Base-by-base conservation (phyloP, 2,113 vertebrate species). In the Cryptotis parvus region DNA sequence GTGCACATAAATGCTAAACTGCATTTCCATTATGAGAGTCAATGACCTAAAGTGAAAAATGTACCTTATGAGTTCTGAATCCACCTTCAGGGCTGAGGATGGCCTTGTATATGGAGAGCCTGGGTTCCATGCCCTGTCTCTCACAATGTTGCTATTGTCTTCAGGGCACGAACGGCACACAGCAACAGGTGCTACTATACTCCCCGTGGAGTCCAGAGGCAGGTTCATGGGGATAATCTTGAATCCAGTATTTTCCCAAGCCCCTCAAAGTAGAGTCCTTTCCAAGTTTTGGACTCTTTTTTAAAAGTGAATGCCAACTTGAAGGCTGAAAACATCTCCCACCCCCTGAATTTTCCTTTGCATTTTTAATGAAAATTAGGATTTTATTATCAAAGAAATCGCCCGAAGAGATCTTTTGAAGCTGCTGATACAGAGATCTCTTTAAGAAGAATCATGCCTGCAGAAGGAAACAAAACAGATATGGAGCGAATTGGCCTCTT, bases 401-500 rank as follows among this genome's bases (percentile, higher is more conserved):
- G 37, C 10, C 12, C 9, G 79, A 77, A 93, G 65, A 55, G 84
- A 43, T 0, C 58, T 45, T 81, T n/a, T 70, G 39, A 43, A 58
- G 74, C 87, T 66, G 68, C 12, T 33, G 9, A 27, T 20, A 5
- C 35, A 87, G 89, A 63, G 27, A 10, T 1, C 10, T 73, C 65
- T 31, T 16, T 7, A 69, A 70, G 82, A 85, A 84, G 39, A 95
- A 63, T 68, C 89, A 98, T 99, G 98, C 97, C 98, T 84, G 31
- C 0, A 0, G 98, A 98, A 55, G 96, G 92, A 82, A 97, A 97
- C 37, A 99, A 99, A 97, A 97, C 97, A 0, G 99, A 99, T 49
- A 98, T 99, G 99, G 98, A 99, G 61, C 98, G 98, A 87, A 92
- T 98, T 82, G 99, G 99, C 49, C 97, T 99, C 91, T 99, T 99